Evolutionary conservation across 2,888 invertebrate genomes (phyloP).

Genomic region (Prosapia bicincta): DNA sequence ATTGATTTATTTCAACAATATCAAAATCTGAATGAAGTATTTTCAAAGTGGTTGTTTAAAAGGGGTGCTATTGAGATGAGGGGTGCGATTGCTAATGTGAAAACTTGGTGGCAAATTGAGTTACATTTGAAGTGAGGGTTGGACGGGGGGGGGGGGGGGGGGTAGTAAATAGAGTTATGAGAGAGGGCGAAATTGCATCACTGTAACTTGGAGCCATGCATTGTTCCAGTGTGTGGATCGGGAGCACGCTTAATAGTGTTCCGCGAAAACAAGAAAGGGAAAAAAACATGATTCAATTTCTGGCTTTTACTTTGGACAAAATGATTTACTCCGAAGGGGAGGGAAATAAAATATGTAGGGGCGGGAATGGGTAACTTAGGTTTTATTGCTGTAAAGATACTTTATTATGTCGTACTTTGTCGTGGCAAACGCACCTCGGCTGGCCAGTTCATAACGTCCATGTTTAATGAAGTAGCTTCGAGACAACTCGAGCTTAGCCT

Average conservation of each 20-base stretch:
- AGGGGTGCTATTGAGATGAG: neutral
- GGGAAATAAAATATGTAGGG: neutral
- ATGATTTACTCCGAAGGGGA: neutral
- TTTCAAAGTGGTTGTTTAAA: constrained; percentile 3
- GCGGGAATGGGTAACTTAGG: neutral
- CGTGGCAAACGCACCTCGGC: too few species aligned
- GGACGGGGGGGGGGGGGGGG: constrained; percentile 10
- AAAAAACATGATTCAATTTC: neutral
- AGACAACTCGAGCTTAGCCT: too few species aligned
- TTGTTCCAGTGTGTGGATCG: neutral
- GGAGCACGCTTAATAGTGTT: neutral
- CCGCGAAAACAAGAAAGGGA: neutral
- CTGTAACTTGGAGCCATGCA: neutral
- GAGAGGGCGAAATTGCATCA: neutral
- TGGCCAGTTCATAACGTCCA: too few species aligned
- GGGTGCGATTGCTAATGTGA: constrained; percentile 29
- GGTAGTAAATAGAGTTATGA: constrained; percentile 11
- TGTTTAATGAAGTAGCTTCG: too few species aligned
- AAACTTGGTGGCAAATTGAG: constrained; percentile 33
- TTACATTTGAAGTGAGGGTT: constrained; percentile 20
- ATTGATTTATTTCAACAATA: constrained; percentile 14
- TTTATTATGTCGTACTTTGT: too few species aligned
- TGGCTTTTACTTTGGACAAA: neutral
- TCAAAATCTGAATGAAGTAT: constrained; percentile 4
- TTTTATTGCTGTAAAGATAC: neutral